These are phyloP conservation scores for Antrozous pallidus DNA, from an alignment of 2,797 vertebrate species.

Conservation along the genomic window DNA sequence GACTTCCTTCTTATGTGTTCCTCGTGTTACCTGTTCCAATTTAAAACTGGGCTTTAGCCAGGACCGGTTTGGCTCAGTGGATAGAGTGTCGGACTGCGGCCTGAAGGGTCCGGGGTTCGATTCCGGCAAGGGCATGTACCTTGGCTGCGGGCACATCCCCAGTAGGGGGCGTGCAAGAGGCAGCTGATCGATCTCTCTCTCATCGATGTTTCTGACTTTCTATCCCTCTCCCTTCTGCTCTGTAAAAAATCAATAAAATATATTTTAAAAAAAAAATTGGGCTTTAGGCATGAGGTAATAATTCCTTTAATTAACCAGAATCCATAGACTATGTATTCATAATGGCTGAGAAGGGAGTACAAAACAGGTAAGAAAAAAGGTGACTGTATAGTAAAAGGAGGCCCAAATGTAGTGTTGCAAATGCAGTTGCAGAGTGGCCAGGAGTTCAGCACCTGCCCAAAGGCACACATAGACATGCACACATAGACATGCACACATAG, in stretches of 20 bases:
- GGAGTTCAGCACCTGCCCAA: not conserved
- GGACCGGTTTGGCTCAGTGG: too few species aligned
- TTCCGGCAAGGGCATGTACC: too few species aligned
- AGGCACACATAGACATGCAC: not conserved
- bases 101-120: too few species aligned
- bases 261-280: too few species aligned
- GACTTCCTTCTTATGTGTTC: not conserved
- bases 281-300: not conserved
- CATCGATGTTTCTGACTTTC: too few species aligned
- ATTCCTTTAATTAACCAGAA: slow-evolving; percentile 38
- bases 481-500: not conserved
- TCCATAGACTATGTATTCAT: not conserved
- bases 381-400: not conserved
- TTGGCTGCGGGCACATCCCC: too few species aligned
- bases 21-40: not conserved
- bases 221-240: too few species aligned
- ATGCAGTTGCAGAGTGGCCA: not conserved
- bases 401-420: not conserved
- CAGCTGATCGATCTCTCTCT: too few species aligned
- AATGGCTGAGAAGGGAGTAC: not conserved
- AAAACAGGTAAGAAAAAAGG: not conserved
- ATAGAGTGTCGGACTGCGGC: too few species aligned
- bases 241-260: too few species aligned
- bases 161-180: too few species aligned
- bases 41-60: slow-evolving; percentile 19